These are phyloP conservation scores for Elaphurus davidianus DNA, from an alignment of 2,113 vertebrate genomes.

Conservation along the genomic window DNA sequence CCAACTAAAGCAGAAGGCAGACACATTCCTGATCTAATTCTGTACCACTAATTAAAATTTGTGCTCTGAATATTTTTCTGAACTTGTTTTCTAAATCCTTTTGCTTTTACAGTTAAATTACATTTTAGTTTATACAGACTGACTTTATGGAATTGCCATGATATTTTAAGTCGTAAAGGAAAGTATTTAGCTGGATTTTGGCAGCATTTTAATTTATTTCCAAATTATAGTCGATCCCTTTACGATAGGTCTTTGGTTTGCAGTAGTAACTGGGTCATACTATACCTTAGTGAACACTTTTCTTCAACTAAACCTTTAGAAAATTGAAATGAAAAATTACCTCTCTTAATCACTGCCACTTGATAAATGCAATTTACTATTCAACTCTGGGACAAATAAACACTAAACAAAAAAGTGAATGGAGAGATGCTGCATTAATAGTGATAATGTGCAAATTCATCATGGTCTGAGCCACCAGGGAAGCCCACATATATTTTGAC, in stretches of 20 bases:
- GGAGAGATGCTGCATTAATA: background rate
- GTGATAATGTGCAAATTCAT: accelerated
- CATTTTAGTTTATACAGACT: background rate
- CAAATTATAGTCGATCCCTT: background rate
- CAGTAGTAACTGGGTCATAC: background rate
- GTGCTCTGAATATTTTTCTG: background rate
- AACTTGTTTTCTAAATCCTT: background rate
- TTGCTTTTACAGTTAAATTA: background rate
- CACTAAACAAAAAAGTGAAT: background rate
- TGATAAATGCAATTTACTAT: background rate
- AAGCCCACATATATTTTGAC: background rate
- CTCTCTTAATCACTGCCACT: background rate
- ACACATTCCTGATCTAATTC: background rate
- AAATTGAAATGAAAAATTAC: background rate
- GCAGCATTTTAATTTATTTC: background rate
- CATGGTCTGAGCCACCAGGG: background rate
- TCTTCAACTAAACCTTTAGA: background rate
- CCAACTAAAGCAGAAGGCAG: background rate
- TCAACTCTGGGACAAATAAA: background rate
- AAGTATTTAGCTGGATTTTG: background rate
- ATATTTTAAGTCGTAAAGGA: background rate
- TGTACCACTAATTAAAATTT: background rate
- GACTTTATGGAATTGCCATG: background rate
- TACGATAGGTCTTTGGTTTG: background rate
- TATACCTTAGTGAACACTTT: background rate